These are phyloP conservation scores for Etheostoma spectabile DNA, from an alignment of 2,113 vertebrate species.

Conservation along the genomic window DNA sequence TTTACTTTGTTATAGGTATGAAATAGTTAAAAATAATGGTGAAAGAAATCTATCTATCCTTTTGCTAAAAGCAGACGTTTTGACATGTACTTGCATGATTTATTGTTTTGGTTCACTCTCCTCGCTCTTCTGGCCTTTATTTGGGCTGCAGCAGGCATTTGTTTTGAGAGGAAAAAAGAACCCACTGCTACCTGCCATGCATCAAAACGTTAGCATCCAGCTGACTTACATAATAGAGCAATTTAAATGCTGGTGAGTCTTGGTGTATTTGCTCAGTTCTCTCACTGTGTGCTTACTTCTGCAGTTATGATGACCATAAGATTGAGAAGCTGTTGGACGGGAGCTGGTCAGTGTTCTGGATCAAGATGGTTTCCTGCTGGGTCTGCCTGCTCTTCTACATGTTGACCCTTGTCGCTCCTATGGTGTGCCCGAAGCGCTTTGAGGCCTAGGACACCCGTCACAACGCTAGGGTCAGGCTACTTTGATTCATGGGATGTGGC, in stretches of 20 bases:
- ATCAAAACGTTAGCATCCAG: neutral
- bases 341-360: constrained; percentile 96
- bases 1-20: neutral
- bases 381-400: constrained; percentile 91
- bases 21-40: neutral
- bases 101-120: neutral
- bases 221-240: neutral
- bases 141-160: neutral
- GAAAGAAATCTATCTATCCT: no score
- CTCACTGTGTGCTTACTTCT: constrained; percentile 22
- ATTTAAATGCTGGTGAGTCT: neutral
- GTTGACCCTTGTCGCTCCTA: constrained; percentile 90
- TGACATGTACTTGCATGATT: neutral
- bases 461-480: constrained; percentile 3
- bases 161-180: neutral
- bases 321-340: constrained; percentile 92
- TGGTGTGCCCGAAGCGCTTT: constrained; percentile 89
- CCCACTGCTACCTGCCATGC: neutral
- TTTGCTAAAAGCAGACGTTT: no score
- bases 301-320: constrained; percentile 90
- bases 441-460: constrained; percentile 71
- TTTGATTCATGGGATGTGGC: constrained; percentile 30
- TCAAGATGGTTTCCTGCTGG: constrained; percentile 98
- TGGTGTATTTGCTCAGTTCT: neutral
- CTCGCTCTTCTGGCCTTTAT: neutral